phyloP scores from a whole-genome alignment of 2,113 vertebrate species.

The Platycercus adscitus region DNA sequence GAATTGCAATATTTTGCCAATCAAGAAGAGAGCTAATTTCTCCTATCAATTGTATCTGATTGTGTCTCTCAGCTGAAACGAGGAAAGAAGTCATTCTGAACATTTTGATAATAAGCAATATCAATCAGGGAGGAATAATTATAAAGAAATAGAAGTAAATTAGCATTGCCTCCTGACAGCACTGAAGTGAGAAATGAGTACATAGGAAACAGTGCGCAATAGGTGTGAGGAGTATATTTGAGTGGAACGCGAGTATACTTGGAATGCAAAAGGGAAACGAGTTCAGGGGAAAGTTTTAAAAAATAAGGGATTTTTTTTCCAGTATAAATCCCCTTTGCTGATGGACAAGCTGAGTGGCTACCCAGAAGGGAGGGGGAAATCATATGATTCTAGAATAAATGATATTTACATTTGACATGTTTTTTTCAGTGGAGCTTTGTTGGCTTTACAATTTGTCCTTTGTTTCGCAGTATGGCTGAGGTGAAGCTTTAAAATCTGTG shows the following conservation, averaged over 20 bases:
- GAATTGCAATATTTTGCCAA: constrained; percentile 36
- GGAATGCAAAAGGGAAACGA: constrained; percentile 43
- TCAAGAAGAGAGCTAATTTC: constrained; percentile 55
- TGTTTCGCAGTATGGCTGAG: neutral
- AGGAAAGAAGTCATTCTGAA: constrained; percentile 53
- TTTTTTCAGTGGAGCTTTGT: neutral
- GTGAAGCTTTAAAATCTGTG: neutral
- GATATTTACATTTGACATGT: neutral
- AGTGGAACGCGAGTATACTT: constrained; percentile 34
- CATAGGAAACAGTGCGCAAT: neutral
- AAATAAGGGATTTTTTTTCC: neutral
- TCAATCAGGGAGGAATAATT: constrained; percentile 68
- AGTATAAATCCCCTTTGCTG: constrained; percentile 36
- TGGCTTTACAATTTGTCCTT: neutral
- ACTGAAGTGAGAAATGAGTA: constrained; percentile 68
- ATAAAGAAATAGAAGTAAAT: constrained; percentile 51
- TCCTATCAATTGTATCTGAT: constrained; percentile 47
- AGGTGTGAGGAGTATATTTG: constrained; percentile 45
- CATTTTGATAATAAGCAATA: constrained; percentile 60
- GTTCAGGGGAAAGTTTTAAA: neutral
- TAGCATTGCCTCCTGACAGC: constrained; percentile 52
- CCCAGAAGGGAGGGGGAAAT: neutral
- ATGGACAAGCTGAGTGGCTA: constrained; percentile 24
- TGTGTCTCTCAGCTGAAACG: constrained; percentile 53
- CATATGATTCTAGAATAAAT: neutral